Conservation (phyloP, 2,113 vertebrate species). For the Thamnophis sirtalis region DNA sequence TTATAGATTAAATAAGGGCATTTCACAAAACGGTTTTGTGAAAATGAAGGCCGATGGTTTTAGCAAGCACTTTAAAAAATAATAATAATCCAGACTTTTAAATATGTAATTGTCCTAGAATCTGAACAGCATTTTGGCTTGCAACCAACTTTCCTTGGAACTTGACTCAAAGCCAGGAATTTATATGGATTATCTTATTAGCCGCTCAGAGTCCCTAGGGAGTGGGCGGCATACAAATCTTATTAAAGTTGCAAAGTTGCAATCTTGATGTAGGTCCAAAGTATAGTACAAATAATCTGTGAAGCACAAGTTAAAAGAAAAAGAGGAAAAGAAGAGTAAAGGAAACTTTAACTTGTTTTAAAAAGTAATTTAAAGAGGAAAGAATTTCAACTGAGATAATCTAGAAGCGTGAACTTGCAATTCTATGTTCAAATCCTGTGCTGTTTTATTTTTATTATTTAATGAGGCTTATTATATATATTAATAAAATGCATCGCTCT, state of each 20-base stretch:
- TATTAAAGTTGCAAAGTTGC: too few species aligned
- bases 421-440: background rate
- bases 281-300: background rate
- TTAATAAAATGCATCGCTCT: background rate
- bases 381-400: background rate
- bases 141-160: background rate
- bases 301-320: background rate
- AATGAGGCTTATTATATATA: too few species aligned
- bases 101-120: background rate
- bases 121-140: background rate
- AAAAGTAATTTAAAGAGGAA: background rate
- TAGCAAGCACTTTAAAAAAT: background rate
- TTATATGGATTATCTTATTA: background rate
- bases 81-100: background rate
- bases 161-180: constrained; percentile 10
- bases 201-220: too few species aligned
- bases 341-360: background rate
- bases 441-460: background rate
- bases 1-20: background rate
- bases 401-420: background rate
- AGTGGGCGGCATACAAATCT: too few species aligned
- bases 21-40: background rate
- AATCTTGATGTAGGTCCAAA: background rate
- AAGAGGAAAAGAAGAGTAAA: background rate
- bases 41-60: too few species aligned